Percentiles rank a stretch among this genome's conserved stretches.
These are phyloP conservation scores for Pyralis farinalis DNA, from an alignment of 2,888 invertebrate genomes.

Conservation along the genomic window DNA sequence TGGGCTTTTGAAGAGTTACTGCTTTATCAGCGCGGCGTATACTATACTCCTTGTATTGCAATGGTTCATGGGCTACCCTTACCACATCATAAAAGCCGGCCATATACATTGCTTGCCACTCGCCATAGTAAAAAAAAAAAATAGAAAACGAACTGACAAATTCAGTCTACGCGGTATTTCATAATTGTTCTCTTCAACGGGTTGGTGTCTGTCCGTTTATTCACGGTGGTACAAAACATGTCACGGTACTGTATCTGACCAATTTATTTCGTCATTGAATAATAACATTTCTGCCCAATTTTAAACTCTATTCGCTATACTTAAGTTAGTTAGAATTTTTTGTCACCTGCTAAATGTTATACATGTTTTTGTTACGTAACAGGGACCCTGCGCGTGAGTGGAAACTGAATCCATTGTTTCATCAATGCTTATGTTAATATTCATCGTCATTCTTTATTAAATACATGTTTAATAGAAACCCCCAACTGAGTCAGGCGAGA, in stretches of 20 bases:
- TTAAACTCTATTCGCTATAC: constrained; percentile 16
- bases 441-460: constrained; percentile 32
- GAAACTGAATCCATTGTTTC: constrained; percentile 52
- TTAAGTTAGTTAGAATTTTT: background rate
- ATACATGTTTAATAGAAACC: constrained; percentile 42
- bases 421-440: constrained; percentile 57
- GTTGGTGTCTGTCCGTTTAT: constrained; percentile 64
- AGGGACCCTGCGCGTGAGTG: constrained; percentile 61
- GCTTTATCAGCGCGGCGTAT: too few species aligned
- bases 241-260: constrained; percentile 48
- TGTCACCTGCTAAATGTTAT: background rate
- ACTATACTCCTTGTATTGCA: too few species aligned
- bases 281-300: constrained; percentile 13
- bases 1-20: too few species aligned
- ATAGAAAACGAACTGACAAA: too few species aligned
- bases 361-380: constrained; percentile 44
- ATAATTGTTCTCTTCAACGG: constrained; percentile 55
- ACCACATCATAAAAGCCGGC: too few species aligned
- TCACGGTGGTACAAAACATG: constrained; percentile 64
- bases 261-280: constrained; percentile 16
- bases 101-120: too few species aligned
- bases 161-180: constrained; percentile 46
- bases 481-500: constrained; percentile 36
- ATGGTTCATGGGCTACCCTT: too few species aligned
- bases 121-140: too few species aligned